Base-by-base conservation (phyloP, 2,888 invertebrate genomes). In the Epiblema foenella region DNA sequence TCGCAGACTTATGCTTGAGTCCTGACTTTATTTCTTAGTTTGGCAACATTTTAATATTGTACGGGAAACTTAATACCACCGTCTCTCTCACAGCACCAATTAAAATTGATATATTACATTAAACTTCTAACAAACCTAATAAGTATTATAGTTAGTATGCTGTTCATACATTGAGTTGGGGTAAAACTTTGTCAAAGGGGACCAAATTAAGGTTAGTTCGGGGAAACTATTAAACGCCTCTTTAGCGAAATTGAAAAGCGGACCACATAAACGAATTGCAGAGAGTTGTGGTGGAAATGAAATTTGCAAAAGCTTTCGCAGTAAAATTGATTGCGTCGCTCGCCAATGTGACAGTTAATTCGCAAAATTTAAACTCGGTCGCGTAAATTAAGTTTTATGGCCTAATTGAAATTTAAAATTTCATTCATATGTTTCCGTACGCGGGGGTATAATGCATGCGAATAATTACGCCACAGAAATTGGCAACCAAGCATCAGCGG, bases 1-100 rank as follows among this genome's bases (percentile, higher is more conserved):
- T 77, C 75, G 78, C 76, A 75, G 29, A 82, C 81, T 54, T 20
- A 39, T 80, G 79, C 80, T 78, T 81, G n/a, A n/a, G n/a, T n/a
- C n/a, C n/a, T n/a, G 78, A 83, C 81, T 83, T 75, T 80, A 79
- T 84, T 85, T 84, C 82, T 80, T 77, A 70, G 72, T 73, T 77
- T 80, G 78, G 78, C 79, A 73, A 76, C 71, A 76, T 76, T 74
- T 74, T 79, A 75, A 73, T 75, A 77, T 70, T 83, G 77, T 83
- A 82, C 75, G 77, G 79, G 77, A 73, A 78, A 73, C 75, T 77
- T 77, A 74, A 72, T 77, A 24, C 29, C 49, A 79, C 75, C 67
- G 69, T 77, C 75, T 73, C 52, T 18, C 39, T 52, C 20, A 20
- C 37, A 54, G 20, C 42, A n/a, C 10, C 46, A 64, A 54, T 64